A percentile compares a stretch with the other conserved stretches of the same genome.
Evolutionary conservation across 2,888 invertebrate species (phyloP).

Genomic region (Drosophila phalerata): DNA sequence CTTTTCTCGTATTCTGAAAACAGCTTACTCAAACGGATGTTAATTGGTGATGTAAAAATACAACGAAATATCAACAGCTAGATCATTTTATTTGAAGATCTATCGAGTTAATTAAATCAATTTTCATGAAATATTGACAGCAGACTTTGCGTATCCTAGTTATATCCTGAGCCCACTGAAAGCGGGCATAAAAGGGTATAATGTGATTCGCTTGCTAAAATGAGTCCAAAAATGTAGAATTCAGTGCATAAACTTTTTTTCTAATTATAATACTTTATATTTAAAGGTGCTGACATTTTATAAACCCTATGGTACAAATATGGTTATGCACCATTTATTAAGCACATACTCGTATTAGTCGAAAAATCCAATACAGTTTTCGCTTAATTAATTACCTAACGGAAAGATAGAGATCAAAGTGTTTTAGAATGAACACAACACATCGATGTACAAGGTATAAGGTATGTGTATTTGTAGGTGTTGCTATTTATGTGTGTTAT

Average conservation of each 20-base stretch:
- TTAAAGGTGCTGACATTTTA: slow-evolving; percentile 1
- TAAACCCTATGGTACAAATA: background rate
- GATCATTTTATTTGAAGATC: too few relatives aligned
- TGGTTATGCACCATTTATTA: slow-evolving; percentile 41
- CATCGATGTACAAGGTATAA: slow-evolving; percentile 16
- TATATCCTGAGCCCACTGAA: too few relatives aligned
- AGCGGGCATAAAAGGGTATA: too few relatives aligned
- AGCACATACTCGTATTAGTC: slow-evolving; percentile 61
- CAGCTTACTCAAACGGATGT: background rate
- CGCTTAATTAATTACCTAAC: slow-evolving; percentile 79
- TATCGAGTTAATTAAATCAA: too few relatives aligned
- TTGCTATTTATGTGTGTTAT: slow-evolving; percentile 62
- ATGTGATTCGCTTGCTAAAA: background rate
- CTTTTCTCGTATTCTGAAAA: background rate
- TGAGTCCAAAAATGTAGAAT: background rate
- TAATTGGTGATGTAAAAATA: background rate
- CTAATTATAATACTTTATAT: background rate
- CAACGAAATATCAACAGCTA: too few relatives aligned
- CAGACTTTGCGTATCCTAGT: too few relatives aligned
- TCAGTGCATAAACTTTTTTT: background rate
- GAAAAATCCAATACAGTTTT: slow-evolving; percentile 57
- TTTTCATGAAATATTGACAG: too few relatives aligned
- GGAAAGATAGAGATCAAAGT: slow-evolving; percentile 78
- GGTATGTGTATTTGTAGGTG: slow-evolving; percentile 12
- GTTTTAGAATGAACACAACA: slow-evolving; percentile 66